These are phyloP conservation scores for Aselliscus stoliczkanus DNA, from an alignment of 2,797 vertebrate species.

Conservation along the genomic window DNA sequence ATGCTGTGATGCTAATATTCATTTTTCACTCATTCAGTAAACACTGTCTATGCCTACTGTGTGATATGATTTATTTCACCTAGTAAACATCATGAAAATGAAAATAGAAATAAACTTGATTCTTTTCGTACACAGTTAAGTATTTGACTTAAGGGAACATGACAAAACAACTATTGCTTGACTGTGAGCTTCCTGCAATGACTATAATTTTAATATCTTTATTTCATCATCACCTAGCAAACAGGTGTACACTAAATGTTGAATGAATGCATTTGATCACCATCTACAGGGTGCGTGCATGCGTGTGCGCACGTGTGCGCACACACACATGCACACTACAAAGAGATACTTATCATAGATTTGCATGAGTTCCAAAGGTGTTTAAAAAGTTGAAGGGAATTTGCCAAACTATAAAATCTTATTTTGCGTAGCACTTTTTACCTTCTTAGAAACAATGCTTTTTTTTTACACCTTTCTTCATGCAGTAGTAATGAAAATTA, in stretches of 20 bases:
- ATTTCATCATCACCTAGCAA: background rate
- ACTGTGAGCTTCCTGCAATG: background rate
- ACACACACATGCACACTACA: background rate
- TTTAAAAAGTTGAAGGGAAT: background rate
- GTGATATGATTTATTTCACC: slow-evolving; percentile 14
- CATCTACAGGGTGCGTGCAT: background rate
- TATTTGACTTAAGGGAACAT: background rate
- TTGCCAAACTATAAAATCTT: background rate
- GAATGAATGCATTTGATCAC: background rate
- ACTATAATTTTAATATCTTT: slow-evolving; percentile 2
- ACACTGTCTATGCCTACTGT: background rate
- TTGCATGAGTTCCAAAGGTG: background rate
- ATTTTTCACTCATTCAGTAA: background rate
- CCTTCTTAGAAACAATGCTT: background rate
- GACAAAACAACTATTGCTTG: background rate
- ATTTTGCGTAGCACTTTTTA: background rate
- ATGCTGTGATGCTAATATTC: background rate
- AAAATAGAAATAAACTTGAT: slow-evolving; percentile 1
- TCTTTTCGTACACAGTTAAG: background rate
- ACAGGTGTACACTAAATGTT: background rate
- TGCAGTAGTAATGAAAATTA: background rate
- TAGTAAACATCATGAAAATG: slow-evolving; percentile 1
- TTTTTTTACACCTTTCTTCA: background rate
- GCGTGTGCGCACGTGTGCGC: background rate
- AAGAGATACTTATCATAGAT: background rate